A percentile compares a stretch with the other conserved stretches of the same genome.
phyloP scores from a whole-genome alignment of 2,888 invertebrate species.

The Hypselothyrea guttata region DNA sequence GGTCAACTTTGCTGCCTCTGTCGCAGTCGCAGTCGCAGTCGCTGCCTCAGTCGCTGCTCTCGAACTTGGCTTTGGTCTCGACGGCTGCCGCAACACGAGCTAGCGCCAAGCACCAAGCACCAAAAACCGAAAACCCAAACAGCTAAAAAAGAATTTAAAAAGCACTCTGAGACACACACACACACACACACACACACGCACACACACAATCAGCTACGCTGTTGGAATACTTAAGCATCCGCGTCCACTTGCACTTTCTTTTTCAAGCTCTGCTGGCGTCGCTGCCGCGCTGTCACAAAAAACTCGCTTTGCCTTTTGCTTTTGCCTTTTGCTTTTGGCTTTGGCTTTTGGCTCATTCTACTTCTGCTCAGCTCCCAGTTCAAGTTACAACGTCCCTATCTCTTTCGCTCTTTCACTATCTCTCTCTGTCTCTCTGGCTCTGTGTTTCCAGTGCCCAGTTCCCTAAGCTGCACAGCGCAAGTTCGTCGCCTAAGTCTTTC shows the following conservation, averaged over 20 bases:
- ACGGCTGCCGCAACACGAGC: constrained; percentile 50
- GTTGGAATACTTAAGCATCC: constrained; percentile 81
- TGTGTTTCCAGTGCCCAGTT: no score
- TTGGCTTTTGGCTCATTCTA: constrained; percentile 56
- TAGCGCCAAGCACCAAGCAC: no score
- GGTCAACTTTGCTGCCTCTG: constrained; percentile 54
- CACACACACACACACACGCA: constrained; percentile 8
- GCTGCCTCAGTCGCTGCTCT: constrained; percentile 27
- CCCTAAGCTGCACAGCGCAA: constrained; percentile 38
- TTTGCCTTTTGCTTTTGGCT: no score
- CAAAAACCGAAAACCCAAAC: constrained; percentile 39
- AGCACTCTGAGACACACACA: constrained; percentile 25
- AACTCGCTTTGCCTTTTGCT: constrained; percentile 43
- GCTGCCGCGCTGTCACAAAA: constrained; percentile 28
- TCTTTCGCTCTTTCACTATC: background rate
- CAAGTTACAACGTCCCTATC: constrained; percentile 10
- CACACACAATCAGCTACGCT: constrained; percentile 32
- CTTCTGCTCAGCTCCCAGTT: constrained; percentile 46
- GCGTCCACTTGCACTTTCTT: constrained; percentile 81
- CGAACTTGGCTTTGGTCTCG: constrained; percentile 63
- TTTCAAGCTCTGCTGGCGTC: constrained; percentile 63
- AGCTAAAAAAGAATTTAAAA: constrained; percentile 53
- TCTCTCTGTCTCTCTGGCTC: constrained; percentile 4
- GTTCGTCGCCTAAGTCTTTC: constrained; percentile 72
- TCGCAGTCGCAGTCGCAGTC: constrained; percentile 3